A percentile compares a stretch with the other conserved stretches of the same genome.
Evolutionary conservation across 2,113 vertebrate species (phyloP).

Genomic region (Prochilodus magdalenae): DNA sequence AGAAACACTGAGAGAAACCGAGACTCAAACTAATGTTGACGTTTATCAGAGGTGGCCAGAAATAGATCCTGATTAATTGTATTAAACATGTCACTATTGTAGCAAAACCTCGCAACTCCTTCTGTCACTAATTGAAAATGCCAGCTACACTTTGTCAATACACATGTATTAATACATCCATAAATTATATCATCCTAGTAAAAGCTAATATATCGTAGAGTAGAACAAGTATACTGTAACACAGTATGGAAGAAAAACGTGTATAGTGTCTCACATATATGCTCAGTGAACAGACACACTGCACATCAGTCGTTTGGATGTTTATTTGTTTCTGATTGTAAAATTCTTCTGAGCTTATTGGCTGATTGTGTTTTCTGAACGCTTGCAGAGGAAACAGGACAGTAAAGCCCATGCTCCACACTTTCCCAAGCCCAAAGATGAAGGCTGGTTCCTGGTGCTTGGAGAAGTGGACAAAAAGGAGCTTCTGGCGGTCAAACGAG

Average conservation of each 20-base stretch:
- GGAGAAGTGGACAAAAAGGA: constrained; percentile 93
- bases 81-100: background rate
- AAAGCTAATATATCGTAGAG: too few relatives aligned
- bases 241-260: background rate
- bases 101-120: background rate
- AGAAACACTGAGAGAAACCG: too few relatives aligned
- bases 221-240: too few relatives aligned
- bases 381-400: constrained; percentile 88
- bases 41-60: background rate
- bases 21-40: background rate
- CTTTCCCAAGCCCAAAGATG: constrained; percentile 94
- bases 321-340: background rate
- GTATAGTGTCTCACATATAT: constrained; percentile 8
- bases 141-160: background rate
- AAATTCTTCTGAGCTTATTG: background rate
- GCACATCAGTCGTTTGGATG: too few relatives aligned
- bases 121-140: too few relatives aligned
- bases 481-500: constrained; percentile 90
- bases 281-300: background rate
- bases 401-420: constrained; percentile 87
- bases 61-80: background rate
- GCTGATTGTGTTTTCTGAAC: background rate
- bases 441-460: constrained; percentile 94
- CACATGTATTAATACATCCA: background rate
- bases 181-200: too few relatives aligned